Evolutionary conservation across 30 jellyfish, hydroid and myxozoan genomes (phyloP), one percentile per base, ranked within the genome.

Genomic region (Mastigias papua): DNA sequence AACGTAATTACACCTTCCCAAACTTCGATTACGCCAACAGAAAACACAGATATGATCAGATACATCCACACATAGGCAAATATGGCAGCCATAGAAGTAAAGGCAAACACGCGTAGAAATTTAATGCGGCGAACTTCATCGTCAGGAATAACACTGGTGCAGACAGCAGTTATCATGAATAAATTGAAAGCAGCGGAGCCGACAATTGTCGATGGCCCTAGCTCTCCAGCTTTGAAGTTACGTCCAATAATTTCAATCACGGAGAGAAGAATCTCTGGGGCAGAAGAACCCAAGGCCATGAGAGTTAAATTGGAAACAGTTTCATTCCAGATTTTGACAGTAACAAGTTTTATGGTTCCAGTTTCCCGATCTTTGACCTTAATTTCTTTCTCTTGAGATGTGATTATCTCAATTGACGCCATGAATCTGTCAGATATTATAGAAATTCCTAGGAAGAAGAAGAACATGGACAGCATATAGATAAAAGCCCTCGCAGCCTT

Each of bases 171-270:
- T 75, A 96, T 96, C 69, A 96, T 88, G 82, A 96, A 96, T 30
- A 96, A 82, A 84, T 96, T 96, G 96, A 96, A 96, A 65, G 99
- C 99, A 0, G 99, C 99, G 2, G 99, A 96, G 31, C 99, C 99
- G 25, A 96, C 99, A 60, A 96, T 88, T 15, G 99, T 96, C 33
- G 99, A 91, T 3, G 99, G 99, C 16, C 99, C 99, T 25, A 96
- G 87, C 16, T 96, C 99, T 33, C 99, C 99, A 63, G 99, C 99
- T 16, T 88, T 28, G 86, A 96, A 96, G 50, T 88, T 92, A 0
- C 93, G 89, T 17, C 97, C 97, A 57, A 90, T 75, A 67, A 96
- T 91, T 69, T 96, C 99, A 72, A 96, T 96, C 13, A 96, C 99
- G 7, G 99, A 96, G 29, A 96, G 96, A 11, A 96, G 86, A 66